These are phyloP conservation scores for Clinocottus analis DNA, from an alignment of 2,113 vertebrate species.

Conservation along the genomic window DNA sequence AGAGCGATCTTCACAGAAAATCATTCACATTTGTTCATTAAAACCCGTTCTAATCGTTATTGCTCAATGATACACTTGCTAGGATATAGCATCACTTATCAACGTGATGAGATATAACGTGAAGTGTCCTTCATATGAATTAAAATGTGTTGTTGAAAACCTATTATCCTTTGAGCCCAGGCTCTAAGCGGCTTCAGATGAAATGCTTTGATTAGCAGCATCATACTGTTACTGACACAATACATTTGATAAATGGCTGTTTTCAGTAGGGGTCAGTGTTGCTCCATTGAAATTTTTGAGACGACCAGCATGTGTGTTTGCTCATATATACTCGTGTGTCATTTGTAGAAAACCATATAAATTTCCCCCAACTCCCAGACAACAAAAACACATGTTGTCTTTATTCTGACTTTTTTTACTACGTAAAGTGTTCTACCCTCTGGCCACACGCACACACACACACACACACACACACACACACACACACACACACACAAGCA, in stretches of 20 bases:
- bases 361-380: no score
- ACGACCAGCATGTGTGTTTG: neutral
- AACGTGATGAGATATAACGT: neutral
- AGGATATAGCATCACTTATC: neutral
- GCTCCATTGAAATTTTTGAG: slow-evolving; percentile 54
- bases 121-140: neutral
- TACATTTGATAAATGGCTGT: neutral
- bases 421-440: no score
- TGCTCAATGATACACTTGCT: neutral
- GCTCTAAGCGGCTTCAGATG: slow-evolving; percentile 1
- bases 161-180: slow-evolving; percentile 8
- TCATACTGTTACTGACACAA: neutral
- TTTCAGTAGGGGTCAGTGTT: slow-evolving; percentile 77
- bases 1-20: neutral
- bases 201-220: slow-evolving; percentile 23
- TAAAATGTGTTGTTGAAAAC: slow-evolving; percentile 27
- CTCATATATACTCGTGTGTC: no score
- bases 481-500: neutral
- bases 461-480: slow-evolving; percentile 2
- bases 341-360: no score
- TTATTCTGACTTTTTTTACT: no score
- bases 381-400: no score
- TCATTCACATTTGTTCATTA: slow-evolving; percentile 13
- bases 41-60: neutral
- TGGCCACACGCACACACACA: no score